phyloP scores from a whole-genome alignment of 2,888 invertebrate genomes.

The Drosophila mimetica region DNA sequence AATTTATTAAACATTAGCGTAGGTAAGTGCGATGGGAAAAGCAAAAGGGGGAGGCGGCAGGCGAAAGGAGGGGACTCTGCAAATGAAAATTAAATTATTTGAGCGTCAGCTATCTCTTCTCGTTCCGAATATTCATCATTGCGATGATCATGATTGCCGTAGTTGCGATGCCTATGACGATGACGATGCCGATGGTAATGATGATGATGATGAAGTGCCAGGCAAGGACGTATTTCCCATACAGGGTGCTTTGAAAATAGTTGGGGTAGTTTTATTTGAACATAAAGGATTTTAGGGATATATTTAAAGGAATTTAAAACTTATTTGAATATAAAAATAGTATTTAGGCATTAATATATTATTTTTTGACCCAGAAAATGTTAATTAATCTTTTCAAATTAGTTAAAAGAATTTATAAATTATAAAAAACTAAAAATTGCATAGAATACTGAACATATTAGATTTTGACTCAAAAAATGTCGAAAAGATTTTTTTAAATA shows the following conservation, averaged over 20 bases:
- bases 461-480: too few species aligned
- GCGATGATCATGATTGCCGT: constrained; percentile 24
- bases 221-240: constrained; percentile 57
- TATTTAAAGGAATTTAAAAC: too few species aligned
- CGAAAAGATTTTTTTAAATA: too few species aligned
- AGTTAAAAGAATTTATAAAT: too few species aligned
- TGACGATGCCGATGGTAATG: constrained; percentile 6
- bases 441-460: too few species aligned
- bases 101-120: constrained; percentile 20
- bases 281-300: too few species aligned
- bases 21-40: constrained; percentile 62
- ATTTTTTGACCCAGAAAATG: too few species aligned
- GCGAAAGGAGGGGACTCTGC: constrained; percentile 6
- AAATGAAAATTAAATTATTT: constrained; percentile 62
- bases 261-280: too few species aligned
- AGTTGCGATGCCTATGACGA: constrained; percentile 10
- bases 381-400: too few species aligned
- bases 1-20: constrained; percentile 74
- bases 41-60: not conserved
- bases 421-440: too few species aligned
- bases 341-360: too few species aligned
- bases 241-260: not conserved
- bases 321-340: too few species aligned
- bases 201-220: constrained; percentile 43
- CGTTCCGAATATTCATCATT: constrained; percentile 20